Evolutionary conservation across 2,113 vertebrate species (phyloP).

Genomic region (Paramormyrops kingsleyae): DNA sequence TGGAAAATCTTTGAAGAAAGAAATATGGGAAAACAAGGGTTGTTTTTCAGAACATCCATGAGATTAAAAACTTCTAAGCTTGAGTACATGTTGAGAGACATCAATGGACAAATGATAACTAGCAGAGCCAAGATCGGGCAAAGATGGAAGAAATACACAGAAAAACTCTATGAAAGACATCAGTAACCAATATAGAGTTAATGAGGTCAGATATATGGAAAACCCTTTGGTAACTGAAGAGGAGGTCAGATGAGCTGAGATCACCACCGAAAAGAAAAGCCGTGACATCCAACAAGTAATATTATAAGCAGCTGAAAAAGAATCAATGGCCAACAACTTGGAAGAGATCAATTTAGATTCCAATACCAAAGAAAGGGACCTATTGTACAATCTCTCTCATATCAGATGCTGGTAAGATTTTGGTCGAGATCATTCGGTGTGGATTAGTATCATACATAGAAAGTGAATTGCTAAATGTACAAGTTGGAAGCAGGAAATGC

Average conservation of each 20-base stretch:
- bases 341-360: not conserved
- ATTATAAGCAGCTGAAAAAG: not conserved
- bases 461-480: not conserved
- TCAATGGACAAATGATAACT: not conserved
- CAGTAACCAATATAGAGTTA: not conserved
- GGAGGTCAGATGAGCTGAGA: not conserved
- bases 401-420: not conserved
- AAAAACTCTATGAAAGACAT: not conserved
- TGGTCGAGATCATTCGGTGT: not conserved
- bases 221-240: not conserved
- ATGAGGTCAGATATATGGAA: not conserved
- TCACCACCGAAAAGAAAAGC: not conserved
- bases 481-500: not conserved
- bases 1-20: not conserved
- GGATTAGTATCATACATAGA: not conserved
- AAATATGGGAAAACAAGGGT: not conserved
- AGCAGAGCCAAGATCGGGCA: not conserved
- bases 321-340: not conserved
- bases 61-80: not conserved
- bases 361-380: not conserved
- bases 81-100: not conserved
- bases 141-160: not conserved
- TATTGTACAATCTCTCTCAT: not conserved
- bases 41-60: not conserved
- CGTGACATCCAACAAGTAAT: not conserved